Evolutionary conservation across 2,797 vertebrate species (phyloP).

Genomic region (Myripristis murdjan): DNA sequence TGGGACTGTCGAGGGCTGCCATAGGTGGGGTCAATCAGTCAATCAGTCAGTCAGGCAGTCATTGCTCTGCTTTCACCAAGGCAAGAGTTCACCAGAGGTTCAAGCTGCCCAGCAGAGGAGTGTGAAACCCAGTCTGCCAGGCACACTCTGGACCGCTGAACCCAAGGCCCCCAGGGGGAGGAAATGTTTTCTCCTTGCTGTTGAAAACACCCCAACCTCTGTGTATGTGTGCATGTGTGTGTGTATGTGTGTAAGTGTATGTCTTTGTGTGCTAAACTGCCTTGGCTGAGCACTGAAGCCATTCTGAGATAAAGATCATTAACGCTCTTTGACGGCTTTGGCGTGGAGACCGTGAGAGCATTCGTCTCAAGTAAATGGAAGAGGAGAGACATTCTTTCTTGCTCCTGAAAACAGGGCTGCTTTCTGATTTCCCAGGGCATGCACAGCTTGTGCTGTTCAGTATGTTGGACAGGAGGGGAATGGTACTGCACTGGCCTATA

Average conservation of each 20-base stretch:
- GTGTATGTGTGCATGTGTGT: slow-evolving; percentile 20
- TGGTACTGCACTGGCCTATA: slow-evolving; percentile 37
- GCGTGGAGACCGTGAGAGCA: slow-evolving; percentile 46
- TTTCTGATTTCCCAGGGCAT: slow-evolving; percentile 66
- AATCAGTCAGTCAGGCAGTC: slow-evolving; percentile 59
- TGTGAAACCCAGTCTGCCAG: slow-evolving; percentile 73
- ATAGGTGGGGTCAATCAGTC: slow-evolving; percentile 64
- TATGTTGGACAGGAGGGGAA: slow-evolving; percentile 54
- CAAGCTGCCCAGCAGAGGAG: slow-evolving; percentile 66
- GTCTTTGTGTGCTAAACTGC: slow-evolving; percentile 45
- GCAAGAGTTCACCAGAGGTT: slow-evolving; percentile 77
- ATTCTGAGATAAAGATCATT: slow-evolving; percentile 70
- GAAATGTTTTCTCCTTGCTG: slow-evolving; percentile 60
- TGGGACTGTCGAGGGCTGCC: slow-evolving; percentile 33
- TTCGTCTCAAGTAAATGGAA: slow-evolving; percentile 61
- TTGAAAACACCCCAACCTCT: slow-evolving; percentile 34
- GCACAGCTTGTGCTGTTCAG: slow-evolving; percentile 46
- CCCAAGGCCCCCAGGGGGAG: slow-evolving; percentile 43
- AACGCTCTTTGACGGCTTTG: slow-evolving; percentile 49
- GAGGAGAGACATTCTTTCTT: slow-evolving; percentile 54
- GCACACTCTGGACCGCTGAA: slow-evolving; percentile 64
- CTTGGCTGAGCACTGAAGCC: slow-evolving; percentile 61
- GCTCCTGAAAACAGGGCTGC: slow-evolving; percentile 39
- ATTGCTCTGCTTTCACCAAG: slow-evolving; percentile 48
- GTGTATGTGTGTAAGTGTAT: slow-evolving; percentile 16